Conservation (phyloP, 2,797 vertebrate species). For the Gymnoscopelus braueri region DNA sequence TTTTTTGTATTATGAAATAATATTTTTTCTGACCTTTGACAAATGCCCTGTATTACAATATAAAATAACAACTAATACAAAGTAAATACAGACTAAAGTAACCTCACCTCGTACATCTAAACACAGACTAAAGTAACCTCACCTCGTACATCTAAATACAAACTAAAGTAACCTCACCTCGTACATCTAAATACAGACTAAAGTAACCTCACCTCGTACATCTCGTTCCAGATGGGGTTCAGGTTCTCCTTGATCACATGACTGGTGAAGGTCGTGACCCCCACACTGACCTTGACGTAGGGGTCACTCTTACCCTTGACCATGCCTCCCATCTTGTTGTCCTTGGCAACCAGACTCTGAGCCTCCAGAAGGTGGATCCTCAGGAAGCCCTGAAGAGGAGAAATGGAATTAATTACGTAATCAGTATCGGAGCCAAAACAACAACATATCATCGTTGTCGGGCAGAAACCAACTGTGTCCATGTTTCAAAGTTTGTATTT, state of each 20-base stretch:
- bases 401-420: too few species aligned
- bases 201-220: constrained; percentile 84
- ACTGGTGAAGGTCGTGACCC: constrained; percentile 81
- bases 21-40: too few species aligned
- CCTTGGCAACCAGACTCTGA: constrained; percentile 88
- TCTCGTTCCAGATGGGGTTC: constrained; percentile 90
- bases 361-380: constrained; percentile 90
- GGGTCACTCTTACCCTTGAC: constrained; percentile 94
- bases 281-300: constrained; percentile 84
- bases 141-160: constrained; percentile 87
- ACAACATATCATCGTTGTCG: too few species aligned
- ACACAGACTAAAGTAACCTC: background rate
- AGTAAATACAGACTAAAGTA: too few species aligned
- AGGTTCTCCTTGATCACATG: constrained; percentile 89
- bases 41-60: too few species aligned
- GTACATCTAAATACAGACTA: constrained; percentile 66
- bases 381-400: constrained; percentile 81
- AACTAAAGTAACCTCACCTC: constrained; percentile 76
- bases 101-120: constrained; percentile 87
- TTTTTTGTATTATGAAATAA: too few species aligned
- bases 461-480: too few species aligned
- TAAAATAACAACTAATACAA: too few species aligned
- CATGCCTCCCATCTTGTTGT: constrained; percentile 85
- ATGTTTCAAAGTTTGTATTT: too few species aligned
- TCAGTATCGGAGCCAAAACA: too few species aligned